Evolutionary conservation across 2,797 vertebrate species (phyloP), one percentile per base, ranked within the genome.

Genomic region (Myiothlypis chrysogaster): DNA sequence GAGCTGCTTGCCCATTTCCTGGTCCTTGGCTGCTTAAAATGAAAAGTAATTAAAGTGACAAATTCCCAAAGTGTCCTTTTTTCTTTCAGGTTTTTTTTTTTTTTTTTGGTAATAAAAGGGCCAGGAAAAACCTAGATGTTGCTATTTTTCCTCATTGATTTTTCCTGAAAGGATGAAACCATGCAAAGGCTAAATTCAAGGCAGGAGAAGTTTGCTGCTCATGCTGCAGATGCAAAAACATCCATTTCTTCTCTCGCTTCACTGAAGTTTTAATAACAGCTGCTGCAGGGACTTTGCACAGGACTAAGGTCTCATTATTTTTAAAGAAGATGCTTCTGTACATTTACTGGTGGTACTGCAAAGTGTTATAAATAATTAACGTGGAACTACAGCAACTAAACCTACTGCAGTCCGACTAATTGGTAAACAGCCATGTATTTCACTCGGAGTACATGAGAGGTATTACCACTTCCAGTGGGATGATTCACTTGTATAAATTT

Each of bases 301-400:
- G 88, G 90, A 89, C 73, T 79, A 47, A 95, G 93, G 94, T 55
- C 87, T 94, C 88, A 86, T 92, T 93, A 73, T 87, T 95, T 81
- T 94, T 50, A 22, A 70, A 95, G 68, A 78, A 95, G 90, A 84
- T 57, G 79, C 89, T 95, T 17, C 87, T 61, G 81, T 70, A 78
- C 91, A 6, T 87, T 87, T 89, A 37, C 73, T 78, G 30, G 76
- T 66, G 11, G 71, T 86, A 20, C 77, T 24, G 35, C 89, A 72
- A 89, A 93, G 72, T 7, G n/a, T 71, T 85, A 94, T 93, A 86
- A 95, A 97, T 95, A 93, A 96, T 96, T 91, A 92, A 95, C 60
- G 32, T 32, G 34, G 39, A 71, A 79, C 94, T 79, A 37, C 76
- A 41, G 39, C 1, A 20, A 82, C 71, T 88, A 81, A 91, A 93